Evolutionary conservation across 2,888 invertebrate genomes (phyloP).

Genomic region (Drosophila setosimentum): DNA sequence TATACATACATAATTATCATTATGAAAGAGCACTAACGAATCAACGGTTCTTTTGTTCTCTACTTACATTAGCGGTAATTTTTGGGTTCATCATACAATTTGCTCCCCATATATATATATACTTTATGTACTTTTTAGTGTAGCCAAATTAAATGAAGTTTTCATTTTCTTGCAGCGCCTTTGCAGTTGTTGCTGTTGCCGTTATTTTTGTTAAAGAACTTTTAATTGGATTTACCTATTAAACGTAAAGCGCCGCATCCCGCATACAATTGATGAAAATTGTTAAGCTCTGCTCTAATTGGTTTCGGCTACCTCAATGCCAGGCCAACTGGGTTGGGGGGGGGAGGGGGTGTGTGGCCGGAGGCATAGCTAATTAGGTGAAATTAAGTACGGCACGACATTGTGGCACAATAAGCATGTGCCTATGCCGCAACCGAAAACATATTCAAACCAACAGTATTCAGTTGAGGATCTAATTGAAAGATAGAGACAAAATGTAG

Average conservation of each 20-base stretch:
- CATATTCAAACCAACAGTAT: slow-evolving; percentile 1
- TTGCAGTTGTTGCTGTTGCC: background rate
- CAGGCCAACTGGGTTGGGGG: slow-evolving; percentile 23
- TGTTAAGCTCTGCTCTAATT: slow-evolving; percentile 70
- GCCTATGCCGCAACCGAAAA: slow-evolving; percentile 11
- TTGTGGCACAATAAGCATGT: slow-evolving; percentile 26
- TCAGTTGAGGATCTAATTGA: slow-evolving; percentile 47
- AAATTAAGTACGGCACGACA: slow-evolving; percentile 58
- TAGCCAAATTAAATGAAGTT: slow-evolving; percentile 63
- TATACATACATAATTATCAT: slow-evolving; percentile 39
- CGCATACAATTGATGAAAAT: slow-evolving; percentile 69
- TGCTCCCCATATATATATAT: background rate
- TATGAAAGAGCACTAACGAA: slow-evolving; percentile 37
- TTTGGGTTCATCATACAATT: slow-evolving; percentile 47
- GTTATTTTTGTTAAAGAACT: slow-evolving; percentile 51
- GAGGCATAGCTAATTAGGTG: slow-evolving; percentile 67
- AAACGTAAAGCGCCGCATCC: slow-evolving; percentile 51
- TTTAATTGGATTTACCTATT: slow-evolving; percentile 72
- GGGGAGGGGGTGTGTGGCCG: background rate
- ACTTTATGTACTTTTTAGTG: slow-evolving; percentile 26
- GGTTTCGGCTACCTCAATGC: slow-evolving; percentile 60
- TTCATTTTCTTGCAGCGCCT: slow-evolving; percentile 39
- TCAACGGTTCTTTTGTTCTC: slow-evolving; percentile 66
- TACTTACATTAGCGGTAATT: slow-evolving; percentile 65
- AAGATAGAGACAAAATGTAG: slow-evolving; percentile 41